These are phyloP conservation scores for Rynchops niger DNA, from an alignment of 2,113 vertebrate genomes.

Conservation along the genomic window DNA sequence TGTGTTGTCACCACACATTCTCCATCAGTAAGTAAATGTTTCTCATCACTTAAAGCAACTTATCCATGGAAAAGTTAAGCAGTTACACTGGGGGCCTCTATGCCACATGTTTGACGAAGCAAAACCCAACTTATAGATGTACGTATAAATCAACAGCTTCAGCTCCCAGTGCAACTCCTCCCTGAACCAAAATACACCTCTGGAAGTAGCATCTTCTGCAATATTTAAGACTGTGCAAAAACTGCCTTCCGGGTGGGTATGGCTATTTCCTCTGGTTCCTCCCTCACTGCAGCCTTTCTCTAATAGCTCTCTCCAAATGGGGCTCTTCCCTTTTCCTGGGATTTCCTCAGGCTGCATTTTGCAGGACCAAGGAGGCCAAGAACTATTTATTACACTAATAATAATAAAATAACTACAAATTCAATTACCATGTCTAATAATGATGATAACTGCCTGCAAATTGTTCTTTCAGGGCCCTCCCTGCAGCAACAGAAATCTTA, in stretches of 20 bases:
- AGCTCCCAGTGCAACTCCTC: background rate
- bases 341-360: constrained; percentile 29
- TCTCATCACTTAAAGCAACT: background rate
- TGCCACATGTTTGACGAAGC: background rate
- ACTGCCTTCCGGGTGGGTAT: background rate
- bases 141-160: background rate
- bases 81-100: background rate
- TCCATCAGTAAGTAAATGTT: constrained; percentile 6
- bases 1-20: constrained; percentile 33
- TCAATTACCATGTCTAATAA: constrained; percentile 23
- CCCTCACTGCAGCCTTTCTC: background rate
- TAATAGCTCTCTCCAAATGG: background rate
- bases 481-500: background rate
- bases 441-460: background rate
- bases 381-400: constrained; percentile 20
- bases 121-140: accelerated
- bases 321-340: background rate
- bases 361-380: background rate
- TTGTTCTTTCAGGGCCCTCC: constrained; percentile 3
- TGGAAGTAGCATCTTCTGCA: background rate
- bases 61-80: background rate
- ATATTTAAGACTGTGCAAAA: background rate
- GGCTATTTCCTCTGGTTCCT: background rate
- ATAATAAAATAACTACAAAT: constrained; percentile 40
- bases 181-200: background rate